Evolutionary conservation across 37 sponge, comb jelly and placozoan species (phyloP).

Genomic region (Aphrocallistes beatrix): DNA sequence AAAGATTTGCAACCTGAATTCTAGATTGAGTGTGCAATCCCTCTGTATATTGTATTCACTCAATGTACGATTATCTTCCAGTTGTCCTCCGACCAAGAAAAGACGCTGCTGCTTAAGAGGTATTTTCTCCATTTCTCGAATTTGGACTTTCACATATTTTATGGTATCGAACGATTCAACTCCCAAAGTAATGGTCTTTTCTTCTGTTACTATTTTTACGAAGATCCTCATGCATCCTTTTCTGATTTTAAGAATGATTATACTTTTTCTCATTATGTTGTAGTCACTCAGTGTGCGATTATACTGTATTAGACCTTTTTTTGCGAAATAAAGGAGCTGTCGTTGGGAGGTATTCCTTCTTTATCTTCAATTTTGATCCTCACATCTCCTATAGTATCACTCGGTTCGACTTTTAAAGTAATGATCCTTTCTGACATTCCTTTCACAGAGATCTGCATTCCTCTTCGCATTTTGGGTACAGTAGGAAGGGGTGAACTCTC

Average conservation of each 20-base stretch:
- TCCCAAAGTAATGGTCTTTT: not conserved
- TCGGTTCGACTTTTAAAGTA: not conserved
- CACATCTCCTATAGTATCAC: not conserved
- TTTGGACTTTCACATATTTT: not conserved
- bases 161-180: not conserved
- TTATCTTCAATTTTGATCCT: not conserved
- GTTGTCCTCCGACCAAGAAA: not conserved
- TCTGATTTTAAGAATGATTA: not conserved
- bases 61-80: not conserved
- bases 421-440: not conserved
- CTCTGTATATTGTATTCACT: too few species aligned
- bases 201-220: not conserved
- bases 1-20: constrained; percentile 44
- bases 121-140: not conserved
- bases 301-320: not conserved
- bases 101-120: not conserved
- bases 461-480: too few species aligned
- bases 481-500: not conserved
- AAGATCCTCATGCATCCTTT: not conserved
- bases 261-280: not conserved
- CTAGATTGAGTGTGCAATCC: too few species aligned
- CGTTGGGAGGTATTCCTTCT: constrained; percentile 7
- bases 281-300: not conserved
- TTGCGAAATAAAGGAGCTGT: not conserved
- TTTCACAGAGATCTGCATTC: too few species aligned